A percentile compares a stretch with the other conserved stretches of the same genome.
Evolutionary conservation across 2,888 invertebrate genomes (phyloP).

Genomic region (Torymus tubicola): DNA sequence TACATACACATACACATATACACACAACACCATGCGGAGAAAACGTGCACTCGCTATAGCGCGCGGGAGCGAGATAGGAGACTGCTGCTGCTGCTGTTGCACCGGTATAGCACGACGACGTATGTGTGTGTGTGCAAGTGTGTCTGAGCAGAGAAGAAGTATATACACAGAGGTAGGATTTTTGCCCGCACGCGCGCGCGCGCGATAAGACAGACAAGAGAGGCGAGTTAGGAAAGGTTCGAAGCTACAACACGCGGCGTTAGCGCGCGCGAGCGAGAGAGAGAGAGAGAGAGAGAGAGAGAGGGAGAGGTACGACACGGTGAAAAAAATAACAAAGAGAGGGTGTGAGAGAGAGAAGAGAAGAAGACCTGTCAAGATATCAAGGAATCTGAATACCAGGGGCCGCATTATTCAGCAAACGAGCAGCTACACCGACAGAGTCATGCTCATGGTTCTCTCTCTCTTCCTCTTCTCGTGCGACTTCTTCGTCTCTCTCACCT

Average conservation of each 20-base stretch:
- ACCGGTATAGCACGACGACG: neutral
- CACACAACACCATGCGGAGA: neutral
- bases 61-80: neutral
- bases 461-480: neutral
- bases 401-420: constrained; percentile 48
- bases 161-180: constrained; percentile 19
- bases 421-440: constrained; percentile 29
- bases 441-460: neutral
- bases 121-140: no score
- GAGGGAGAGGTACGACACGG: neutral
- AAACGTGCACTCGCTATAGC: constrained; percentile 20
- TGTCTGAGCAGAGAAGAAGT: no score
- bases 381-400: constrained; percentile 51
- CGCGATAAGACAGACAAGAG: constrained; percentile 51
- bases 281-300: constrained; percentile 4
- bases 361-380: constrained; percentile 52
- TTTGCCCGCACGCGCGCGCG: constrained; percentile 30
- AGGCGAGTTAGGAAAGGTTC: constrained; percentile 41
- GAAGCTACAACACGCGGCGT: constrained; percentile 12
- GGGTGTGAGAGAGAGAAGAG: constrained; percentile 6
- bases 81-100: neutral
- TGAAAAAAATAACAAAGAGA: constrained; percentile 22
- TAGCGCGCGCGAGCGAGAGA: neutral
- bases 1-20: no score
- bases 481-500: neutral